These are phyloP conservation scores for Hucho hucho DNA, from an alignment of 2,113 vertebrate species.

Conservation along the genomic window DNA sequence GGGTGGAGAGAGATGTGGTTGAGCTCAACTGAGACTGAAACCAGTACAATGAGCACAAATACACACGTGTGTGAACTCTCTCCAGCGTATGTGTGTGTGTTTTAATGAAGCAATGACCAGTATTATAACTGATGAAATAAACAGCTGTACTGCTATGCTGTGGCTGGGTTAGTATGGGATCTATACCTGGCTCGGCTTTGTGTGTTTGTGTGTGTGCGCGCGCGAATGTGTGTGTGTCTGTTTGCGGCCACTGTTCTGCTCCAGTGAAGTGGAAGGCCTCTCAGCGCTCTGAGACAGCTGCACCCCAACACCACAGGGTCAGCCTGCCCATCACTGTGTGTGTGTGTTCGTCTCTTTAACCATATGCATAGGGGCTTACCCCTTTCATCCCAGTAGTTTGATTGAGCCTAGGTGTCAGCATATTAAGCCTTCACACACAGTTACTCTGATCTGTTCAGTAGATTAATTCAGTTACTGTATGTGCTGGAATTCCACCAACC, in stretches of 20 bases:
- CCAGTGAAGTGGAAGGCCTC: conserved; percentile 75
- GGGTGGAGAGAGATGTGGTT: not conserved
- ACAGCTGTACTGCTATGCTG: too few species aligned
- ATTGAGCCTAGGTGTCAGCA: too few species aligned
- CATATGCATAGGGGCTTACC: not conserved
- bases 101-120: conserved; percentile 77
- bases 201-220: conserved; percentile 1
- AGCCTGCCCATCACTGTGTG: conserved; percentile 59
- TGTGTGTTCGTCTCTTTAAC: not conserved
- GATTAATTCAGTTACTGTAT: not conserved
- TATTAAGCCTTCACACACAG: not conserved
- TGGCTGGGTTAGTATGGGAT: conserved; percentile 50
- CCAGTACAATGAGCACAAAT: not conserved
- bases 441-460: too few species aligned
- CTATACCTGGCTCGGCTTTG: conserved; percentile 64
- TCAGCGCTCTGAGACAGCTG: conserved; percentile 80
- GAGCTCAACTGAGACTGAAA: not conserved
- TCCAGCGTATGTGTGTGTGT: not conserved
- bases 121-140: too few species aligned
- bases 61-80: not conserved
- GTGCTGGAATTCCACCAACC: conserved; percentile 45
- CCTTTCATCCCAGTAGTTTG: not conserved
- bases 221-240: conserved; percentile 13
- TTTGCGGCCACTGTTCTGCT: conserved; percentile 68
- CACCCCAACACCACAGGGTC: conserved; percentile 72